phyloP scores from a whole-genome alignment of 2,797 vertebrate genomes.

The Echiichthys vipera region DNA sequence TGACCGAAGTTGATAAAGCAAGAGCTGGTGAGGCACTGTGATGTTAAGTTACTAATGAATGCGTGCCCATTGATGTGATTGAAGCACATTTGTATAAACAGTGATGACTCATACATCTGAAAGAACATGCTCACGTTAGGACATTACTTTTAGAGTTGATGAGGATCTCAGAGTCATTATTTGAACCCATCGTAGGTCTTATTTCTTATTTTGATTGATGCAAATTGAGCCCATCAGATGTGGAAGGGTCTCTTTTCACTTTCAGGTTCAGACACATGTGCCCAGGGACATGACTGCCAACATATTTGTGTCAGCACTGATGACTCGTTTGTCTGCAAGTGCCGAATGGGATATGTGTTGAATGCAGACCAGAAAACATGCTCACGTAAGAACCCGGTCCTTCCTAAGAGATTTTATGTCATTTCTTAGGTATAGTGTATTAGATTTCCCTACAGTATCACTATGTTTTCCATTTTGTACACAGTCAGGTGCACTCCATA shows the following conservation, averaged over 20 bases:
- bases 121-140: conserved; percentile 84
- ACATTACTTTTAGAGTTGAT: not conserved
- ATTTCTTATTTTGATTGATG: not conserved
- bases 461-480: conserved; percentile 12
- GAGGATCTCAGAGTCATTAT: not conserved
- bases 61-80: conserved; percentile 81
- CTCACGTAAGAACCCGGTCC: conserved; percentile 70
- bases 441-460: not conserved
- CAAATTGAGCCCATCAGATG: not conserved
- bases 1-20: too few species aligned
- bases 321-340: conserved; percentile 76
- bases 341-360: conserved; percentile 79
- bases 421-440: not conserved
- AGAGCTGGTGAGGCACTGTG: not conserved
- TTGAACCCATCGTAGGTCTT: not conserved
- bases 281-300: conserved; percentile 78
- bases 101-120: conserved; percentile 75
- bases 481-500: not conserved
- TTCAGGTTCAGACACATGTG: conserved; percentile 76
- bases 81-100: conserved; percentile 84
- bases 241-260: conserved; percentile 57
- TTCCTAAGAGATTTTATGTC: not conserved
- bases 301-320: conserved; percentile 77
- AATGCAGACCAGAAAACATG: conserved; percentile 82
- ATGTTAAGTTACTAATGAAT: too few species aligned